These are phyloP conservation scores for Siniperca obscura DNA, from an alignment of 2,797 vertebrate species.

Conservation along the genomic window DNA sequence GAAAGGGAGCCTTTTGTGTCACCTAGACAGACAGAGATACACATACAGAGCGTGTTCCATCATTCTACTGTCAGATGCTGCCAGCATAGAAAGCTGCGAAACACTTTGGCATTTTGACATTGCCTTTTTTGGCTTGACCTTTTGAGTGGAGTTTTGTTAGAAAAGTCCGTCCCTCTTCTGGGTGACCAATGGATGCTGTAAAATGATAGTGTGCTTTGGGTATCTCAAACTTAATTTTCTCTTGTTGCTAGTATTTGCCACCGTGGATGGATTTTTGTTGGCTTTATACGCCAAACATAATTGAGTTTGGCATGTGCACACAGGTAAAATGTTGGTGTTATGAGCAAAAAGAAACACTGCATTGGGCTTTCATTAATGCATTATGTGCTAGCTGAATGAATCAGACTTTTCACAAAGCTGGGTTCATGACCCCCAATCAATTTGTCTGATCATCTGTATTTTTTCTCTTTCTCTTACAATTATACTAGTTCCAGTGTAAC, in stretches of 20 bases:
- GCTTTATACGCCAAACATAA: constrained; percentile 11
- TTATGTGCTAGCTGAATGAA: not conserved
- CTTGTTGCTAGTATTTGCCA: constrained; percentile 14
- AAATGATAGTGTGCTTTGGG: constrained; percentile 4
- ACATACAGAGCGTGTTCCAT: constrained; percentile 31
- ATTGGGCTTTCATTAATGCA: not conserved
- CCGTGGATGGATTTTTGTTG: not conserved
- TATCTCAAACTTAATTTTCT: constrained; percentile 10
- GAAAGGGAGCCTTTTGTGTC: constrained; percentile 40
- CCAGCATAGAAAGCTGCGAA: constrained; percentile 12
- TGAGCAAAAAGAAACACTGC: not conserved
- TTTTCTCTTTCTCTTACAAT: not conserved
- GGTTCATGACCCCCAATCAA: not conserved
- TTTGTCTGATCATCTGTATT: not conserved
- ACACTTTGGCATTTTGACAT: constrained; percentile 49
- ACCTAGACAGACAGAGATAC: constrained; percentile 22
- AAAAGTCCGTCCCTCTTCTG: constrained; percentile 2
- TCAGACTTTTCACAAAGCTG: not conserved
- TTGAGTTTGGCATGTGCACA: not conserved
- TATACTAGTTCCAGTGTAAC: not conserved
- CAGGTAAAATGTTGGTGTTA: not conserved
- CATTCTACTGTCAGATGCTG: constrained; percentile 32
- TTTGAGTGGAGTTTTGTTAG: constrained; percentile 24
- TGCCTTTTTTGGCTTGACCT: constrained; percentile 51
- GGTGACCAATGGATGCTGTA: constrained; percentile 16